Evolutionary conservation across 2,888 invertebrate genomes (phyloP).

Genomic region (Phymatocera aterrima): DNA sequence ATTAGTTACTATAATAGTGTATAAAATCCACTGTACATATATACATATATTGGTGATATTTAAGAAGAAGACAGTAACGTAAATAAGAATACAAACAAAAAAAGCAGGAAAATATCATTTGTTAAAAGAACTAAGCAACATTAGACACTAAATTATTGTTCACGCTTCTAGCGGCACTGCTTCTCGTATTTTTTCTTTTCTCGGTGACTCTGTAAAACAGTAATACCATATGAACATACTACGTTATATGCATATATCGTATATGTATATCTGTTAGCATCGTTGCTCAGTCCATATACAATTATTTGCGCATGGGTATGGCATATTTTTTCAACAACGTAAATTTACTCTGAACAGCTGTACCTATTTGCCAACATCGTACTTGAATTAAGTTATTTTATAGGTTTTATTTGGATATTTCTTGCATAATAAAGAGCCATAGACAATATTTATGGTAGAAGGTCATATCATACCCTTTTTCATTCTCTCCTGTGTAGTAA

Average conservation of each 20-base stretch:
- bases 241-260: too few species aligned
- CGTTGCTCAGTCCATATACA: background rate
- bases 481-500: too few species aligned
- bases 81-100: background rate
- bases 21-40: constrained; percentile 43
- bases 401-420: background rate
- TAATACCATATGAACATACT: constrained; percentile 29
- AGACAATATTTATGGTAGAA: background rate
- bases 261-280: too few species aligned
- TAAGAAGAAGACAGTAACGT: background rate
- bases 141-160: constrained; percentile 48
- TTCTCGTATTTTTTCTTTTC: constrained; percentile 71
- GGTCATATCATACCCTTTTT: too few species aligned
- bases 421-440: background rate
- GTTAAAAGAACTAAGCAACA: background rate
- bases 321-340: background rate
- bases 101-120: background rate
- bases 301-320: background rate
- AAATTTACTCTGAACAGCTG: background rate
- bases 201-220: constrained; percentile 62
- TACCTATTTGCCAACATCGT: background rate
- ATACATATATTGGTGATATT: constrained; percentile 19
- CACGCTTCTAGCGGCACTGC: constrained; percentile 76
- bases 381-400: too few species aligned
- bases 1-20: constrained; percentile 24